Evolutionary conservation across 2,888 invertebrate genomes (phyloP), one percentile per base, ranked within the genome.

Genomic region (Caenorhabditis angaria): DNA sequence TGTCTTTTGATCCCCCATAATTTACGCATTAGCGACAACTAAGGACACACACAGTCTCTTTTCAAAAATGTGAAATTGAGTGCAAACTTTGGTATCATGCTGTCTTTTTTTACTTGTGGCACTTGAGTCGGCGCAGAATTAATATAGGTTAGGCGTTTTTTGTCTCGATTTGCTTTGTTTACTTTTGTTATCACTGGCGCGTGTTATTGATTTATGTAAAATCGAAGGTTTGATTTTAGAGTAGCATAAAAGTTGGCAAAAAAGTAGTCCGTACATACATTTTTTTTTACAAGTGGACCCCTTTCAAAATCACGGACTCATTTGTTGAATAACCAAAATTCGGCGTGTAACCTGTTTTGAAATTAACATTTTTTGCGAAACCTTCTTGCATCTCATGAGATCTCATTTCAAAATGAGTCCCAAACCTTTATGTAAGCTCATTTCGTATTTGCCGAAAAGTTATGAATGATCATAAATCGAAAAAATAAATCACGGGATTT

Each of bases 81-180:
- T 41, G 41, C 41, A 41, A 41, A 41, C 41, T 41, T 41, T 41
- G 41, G 41, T 41, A 41, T 41, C 41, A 41, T 41, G 41, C 41
- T 41, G 18, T 12, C 41, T 12, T 12, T 41, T 41, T 12, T 41
- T 18, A 8, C 32, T 41, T 41, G 10, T 41, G 10, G 41, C 41
- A 41, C 41, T 41, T 41, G 41, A 41, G 41, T 14, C 18, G 41
- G 18, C 14, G 6, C 14, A 41, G 18, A 41, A 41, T 41, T 41
- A 41, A 41, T 41, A 41, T 41, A 14, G 5, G 41, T 41, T 41
- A 41, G 67, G 67, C n/a, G 41, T 41, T 41, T 41, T 41, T 41
- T 41, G 41, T 41, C 41, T 41, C 41, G 61, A 66, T 66, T 66
- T 59, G 59, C 61, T 67, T 58, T 67, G 62, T 67, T 67, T 12